Base-by-base conservation (phyloP, 2,888 invertebrate genomes). In the Nasonovia ribisnigri region DNA sequence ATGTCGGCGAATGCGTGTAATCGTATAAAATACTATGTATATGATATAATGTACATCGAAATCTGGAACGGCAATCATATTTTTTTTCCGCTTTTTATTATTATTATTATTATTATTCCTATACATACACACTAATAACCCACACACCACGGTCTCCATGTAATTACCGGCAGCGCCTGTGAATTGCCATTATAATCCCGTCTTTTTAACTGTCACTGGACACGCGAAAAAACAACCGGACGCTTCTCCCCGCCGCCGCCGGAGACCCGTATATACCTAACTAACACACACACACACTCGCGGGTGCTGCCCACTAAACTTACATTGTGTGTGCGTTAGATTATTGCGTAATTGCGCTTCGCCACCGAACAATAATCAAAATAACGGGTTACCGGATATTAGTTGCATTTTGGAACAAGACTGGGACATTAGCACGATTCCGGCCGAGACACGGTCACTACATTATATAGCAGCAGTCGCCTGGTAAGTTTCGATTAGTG, bases 131-230 rank as follows among this genome's bases (percentile, higher is more conserved):
- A 29, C 90, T 93, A 90, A 90, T 93, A 93, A 90, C 57, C 84
- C 42, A 57, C 90, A 89, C 86, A 48, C 90, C 84, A 29, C 89
- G 88, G 90, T 90, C 77, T 88, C 77, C n/a, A 60, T 67, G 93
- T 90, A 90, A 93, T 93, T 93, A 93, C 93, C 90, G 93, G 87
- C 93, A 90, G 93, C 93, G 93, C 93, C 93, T 93, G 93, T 36
- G 90, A 93, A 90, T 90, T 60, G 93, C 93, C 86, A 93, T 90
- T 93, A 93, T 48, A 48, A 86, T 86, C 86, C 86, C 60, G 86
- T 60, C 90, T 86, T 93, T 93, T 93, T 93, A 93, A 93, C 93
- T 93, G 93, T 90, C 93, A 90, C 90, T 90, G 93, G 93, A 93
- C 93, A 93, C 93, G 93, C 93, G n/a, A 93, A 93, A 93, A 90